Evolutionary conservation across 2,888 invertebrate species (phyloP).

Genomic region (Blastobasis adustella): DNA sequence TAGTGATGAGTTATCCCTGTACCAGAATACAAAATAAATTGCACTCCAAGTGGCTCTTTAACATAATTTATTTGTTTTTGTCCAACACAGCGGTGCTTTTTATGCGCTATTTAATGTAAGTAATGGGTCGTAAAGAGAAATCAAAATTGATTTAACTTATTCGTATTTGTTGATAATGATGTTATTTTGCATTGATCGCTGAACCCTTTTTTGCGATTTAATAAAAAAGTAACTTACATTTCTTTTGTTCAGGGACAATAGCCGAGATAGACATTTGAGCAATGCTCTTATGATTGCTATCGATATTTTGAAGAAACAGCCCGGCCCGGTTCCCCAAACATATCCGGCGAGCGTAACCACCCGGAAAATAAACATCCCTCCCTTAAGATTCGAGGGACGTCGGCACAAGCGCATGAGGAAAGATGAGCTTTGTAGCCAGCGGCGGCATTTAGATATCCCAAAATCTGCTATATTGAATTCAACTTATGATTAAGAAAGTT

Average conservation of each 20-base stretch:
- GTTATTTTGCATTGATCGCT: too few species aligned
- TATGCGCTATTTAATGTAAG: slow-evolving; percentile 26
- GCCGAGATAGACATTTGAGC: background rate
- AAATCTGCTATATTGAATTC: slow-evolving; percentile 50
- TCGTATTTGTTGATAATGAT: background rate
- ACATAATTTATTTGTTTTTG: slow-evolving; percentile 60
- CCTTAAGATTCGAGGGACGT: slow-evolving; percentile 38
- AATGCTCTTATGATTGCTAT: background rate
- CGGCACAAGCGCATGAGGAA: slow-evolving; percentile 19
- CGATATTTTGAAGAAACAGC: background rate
- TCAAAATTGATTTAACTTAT: slow-evolving; percentile 6
- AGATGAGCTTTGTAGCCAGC: slow-evolving; percentile 40
- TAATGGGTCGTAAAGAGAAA: slow-evolving; percentile 22
- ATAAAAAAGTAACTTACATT: too few species aligned
- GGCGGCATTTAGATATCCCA: slow-evolving; percentile 35
- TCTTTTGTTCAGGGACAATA: too few species aligned
- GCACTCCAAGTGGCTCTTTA: slow-evolving; percentile 41
- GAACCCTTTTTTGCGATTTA: too few species aligned
- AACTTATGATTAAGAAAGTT: slow-evolving; percentile 54
- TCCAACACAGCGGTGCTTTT: slow-evolving; percentile 42
- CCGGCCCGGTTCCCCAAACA: slow-evolving; percentile 18
- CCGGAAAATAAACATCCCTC: slow-evolving; percentile 58
- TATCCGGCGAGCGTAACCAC: slow-evolving; percentile 43
- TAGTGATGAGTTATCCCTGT: slow-evolving; percentile 45
- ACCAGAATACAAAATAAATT: slow-evolving; percentile 41